phyloP scores from a whole-genome alignment of 2,797 vertebrate genomes.

The Argentina silus region DNA sequence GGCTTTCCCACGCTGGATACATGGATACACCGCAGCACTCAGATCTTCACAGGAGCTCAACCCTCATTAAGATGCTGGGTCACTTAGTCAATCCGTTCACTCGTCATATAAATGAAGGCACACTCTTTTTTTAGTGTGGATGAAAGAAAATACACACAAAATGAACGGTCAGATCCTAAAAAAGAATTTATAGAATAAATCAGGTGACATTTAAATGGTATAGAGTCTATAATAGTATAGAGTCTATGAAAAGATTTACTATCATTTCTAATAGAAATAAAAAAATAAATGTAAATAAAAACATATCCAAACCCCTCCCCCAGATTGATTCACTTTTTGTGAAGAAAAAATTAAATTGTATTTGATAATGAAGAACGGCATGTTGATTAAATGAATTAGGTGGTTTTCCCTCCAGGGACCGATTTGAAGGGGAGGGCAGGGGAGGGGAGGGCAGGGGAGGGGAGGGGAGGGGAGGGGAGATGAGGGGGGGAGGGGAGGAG shows the following conservation, averaged over 20 bases:
- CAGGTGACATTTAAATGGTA: too few species aligned
- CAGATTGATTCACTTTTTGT: neutral
- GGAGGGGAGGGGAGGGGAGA: slow-evolving; percentile 11
- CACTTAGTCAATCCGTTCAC: neutral
- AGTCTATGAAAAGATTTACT: neutral
- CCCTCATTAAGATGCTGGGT: slow-evolving; percentile 3
- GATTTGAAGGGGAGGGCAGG: slow-evolving; percentile 19
- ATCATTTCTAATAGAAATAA: neutral
- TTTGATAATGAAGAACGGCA: neutral
- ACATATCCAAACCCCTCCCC: too few species aligned
- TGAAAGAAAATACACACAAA: neutral
- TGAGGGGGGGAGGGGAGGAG: slow-evolving; percentile 1
- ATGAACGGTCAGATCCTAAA: neutral
- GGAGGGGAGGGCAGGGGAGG: slow-evolving; percentile 14
- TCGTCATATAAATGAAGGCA: neutral
- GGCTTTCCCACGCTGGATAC: slow-evolving; percentile 40
- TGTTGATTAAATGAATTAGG: neutral
- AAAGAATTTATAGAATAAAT: neutral
- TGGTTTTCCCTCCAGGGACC: slow-evolving; percentile 35
- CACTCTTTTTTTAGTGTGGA: neutral
- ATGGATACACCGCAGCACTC: slow-evolving; percentile 15
- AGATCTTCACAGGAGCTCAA: slow-evolving; percentile 25
- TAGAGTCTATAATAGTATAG: neutral
- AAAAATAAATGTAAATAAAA: neutral
- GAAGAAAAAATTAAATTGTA: neutral